Conservation (phyloP, 2,797 vertebrate species). For the Brotula barbata region DNA sequence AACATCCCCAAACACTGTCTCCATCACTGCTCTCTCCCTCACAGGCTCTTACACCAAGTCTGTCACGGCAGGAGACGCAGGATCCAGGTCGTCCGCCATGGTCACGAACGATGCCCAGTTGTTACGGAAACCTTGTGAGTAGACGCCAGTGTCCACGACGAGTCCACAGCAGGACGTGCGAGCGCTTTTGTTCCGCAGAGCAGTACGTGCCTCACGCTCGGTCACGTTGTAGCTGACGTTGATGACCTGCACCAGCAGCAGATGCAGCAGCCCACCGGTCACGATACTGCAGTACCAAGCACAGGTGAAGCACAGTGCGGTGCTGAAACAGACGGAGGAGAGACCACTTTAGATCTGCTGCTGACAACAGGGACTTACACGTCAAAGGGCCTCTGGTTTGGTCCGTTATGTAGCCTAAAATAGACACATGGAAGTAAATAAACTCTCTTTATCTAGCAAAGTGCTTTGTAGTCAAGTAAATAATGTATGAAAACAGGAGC, state of each 20-base stretch:
- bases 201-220: constrained; percentile 88
- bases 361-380: too few relatives aligned
- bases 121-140: constrained; percentile 83
- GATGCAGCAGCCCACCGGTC: constrained; percentile 87
- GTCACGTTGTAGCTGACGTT: constrained; percentile 97
- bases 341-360: too few relatives aligned
- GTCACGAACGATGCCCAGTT: constrained; percentile 94
- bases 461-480: too few relatives aligned
- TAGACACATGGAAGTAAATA: too few relatives aligned
- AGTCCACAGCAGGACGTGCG: constrained; percentile 85
- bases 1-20: constrained; percentile 13
- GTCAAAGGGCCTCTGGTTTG: background rate
- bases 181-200: constrained; percentile 84
- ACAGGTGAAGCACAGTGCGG: constrained; percentile 93
- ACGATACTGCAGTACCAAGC: constrained; percentile 95
- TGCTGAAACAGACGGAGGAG: constrained; percentile 72
- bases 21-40: background rate
- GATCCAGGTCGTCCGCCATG: constrained; percentile 64
- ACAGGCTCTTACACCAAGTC: constrained; percentile 68
- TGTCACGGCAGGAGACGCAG: constrained; percentile 22
- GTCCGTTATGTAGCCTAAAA: background rate
- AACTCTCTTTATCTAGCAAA: too few relatives aligned
- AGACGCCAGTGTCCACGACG: constrained; percentile 85
- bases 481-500: too few relatives aligned
- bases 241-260: constrained; percentile 89